Conservation (phyloP, 2,888 invertebrate genomes). For the Glaucopsyche alexis region DNA sequence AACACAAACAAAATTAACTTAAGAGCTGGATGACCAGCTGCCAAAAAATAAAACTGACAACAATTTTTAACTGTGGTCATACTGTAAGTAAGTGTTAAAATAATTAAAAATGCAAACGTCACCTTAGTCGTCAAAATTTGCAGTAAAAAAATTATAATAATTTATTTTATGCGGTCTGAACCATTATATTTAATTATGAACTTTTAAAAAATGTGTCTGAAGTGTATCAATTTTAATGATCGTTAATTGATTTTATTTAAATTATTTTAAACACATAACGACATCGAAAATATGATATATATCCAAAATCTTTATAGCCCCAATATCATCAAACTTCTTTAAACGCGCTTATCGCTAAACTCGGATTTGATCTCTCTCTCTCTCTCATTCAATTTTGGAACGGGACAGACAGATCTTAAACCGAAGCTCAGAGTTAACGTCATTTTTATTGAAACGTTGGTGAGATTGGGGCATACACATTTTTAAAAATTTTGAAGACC, state of each 20-base stretch:
- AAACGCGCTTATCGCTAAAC: too few relatives aligned
- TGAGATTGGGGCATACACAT: too few relatives aligned
- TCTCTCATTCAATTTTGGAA: too few relatives aligned
- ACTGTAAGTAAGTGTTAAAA: neutral
- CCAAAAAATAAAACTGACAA: conserved; percentile 14
- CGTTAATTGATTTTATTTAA: neutral
- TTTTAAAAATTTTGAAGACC: neutral
- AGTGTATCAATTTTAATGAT: neutral
- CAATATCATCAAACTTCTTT: too few relatives aligned
- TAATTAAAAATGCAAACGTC: conserved; percentile 27
- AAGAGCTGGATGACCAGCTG: neutral
- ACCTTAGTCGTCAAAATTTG: neutral
- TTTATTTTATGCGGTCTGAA: too few relatives aligned
- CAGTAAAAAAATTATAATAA: neutral
- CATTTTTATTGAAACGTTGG: too few relatives aligned
- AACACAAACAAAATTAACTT: conserved; percentile 25
- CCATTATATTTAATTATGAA: neutral
- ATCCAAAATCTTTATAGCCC: too few relatives aligned
- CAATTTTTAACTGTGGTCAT: neutral
- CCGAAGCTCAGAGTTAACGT: too few relatives aligned
- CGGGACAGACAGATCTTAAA: too few relatives aligned
- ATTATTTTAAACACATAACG: conserved; percentile 6
- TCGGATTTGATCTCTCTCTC: too few relatives aligned
- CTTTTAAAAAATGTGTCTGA: neutral
- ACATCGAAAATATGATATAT: neutral